phyloP scores from a whole-genome alignment of 2,888 invertebrate species.

The Aleiodes testaceus region DNA sequence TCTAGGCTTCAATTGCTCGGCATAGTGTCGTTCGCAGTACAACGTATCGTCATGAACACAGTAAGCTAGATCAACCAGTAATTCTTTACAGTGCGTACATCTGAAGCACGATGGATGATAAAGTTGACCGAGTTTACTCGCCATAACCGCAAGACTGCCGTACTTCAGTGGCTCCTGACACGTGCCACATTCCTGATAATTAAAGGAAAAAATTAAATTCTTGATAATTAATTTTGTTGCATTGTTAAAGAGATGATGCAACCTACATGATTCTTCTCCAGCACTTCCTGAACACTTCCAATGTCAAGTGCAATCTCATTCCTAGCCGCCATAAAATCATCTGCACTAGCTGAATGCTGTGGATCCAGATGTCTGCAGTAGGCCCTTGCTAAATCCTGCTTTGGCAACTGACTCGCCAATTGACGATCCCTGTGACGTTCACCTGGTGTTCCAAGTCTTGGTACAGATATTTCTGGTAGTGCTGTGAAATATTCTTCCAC shows the following conservation, averaged over 20 bases:
- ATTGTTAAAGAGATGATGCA: background rate
- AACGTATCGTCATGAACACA: conserved; percentile 91
- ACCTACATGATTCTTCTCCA: conserved; percentile 64
- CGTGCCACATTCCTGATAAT: conserved; percentile 83
- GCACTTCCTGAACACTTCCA: conserved; percentile 76
- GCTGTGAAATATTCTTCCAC: conserved; percentile 94
- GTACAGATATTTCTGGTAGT: conserved; percentile 81
- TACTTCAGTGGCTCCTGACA: conserved; percentile 87
- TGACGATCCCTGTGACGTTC: conserved; percentile 87
- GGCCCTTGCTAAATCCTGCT: conserved; percentile 92
- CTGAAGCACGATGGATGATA: conserved; percentile 97
- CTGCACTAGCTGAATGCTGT: conserved; percentile 86
- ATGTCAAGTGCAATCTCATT: conserved; percentile 98
- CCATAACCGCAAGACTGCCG: conserved; percentile 89
- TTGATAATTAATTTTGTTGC: no score
- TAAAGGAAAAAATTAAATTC: background rate
- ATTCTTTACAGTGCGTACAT: conserved; percentile 90
- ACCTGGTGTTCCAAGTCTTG: conserved; percentile 83
- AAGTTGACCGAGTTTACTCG: conserved; percentile 84
- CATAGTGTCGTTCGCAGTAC: conserved; percentile 97
- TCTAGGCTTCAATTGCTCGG: conserved; percentile 94
- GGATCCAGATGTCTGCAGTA: conserved; percentile 91
- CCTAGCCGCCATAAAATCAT: conserved; percentile 94
- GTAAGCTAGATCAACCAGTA: conserved; percentile 96
- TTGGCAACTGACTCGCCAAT: conserved; percentile 91